Base-by-base conservation (phyloP, 1,140 invertebrate species). In the Nasonia giraulti region DNA sequence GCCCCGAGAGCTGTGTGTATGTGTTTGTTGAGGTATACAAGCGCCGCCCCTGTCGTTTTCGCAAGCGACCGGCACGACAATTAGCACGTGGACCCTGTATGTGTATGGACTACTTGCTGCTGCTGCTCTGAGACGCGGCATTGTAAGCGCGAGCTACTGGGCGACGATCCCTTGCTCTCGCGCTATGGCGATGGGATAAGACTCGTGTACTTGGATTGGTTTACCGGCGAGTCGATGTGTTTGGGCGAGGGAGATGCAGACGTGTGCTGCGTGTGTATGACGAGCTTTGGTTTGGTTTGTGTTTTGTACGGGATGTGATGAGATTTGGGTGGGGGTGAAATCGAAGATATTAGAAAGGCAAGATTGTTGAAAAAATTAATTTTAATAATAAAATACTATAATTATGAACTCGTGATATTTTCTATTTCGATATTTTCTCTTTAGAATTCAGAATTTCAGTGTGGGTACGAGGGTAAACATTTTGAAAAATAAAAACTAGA, bases 41-140 rank as follows among this genome's bases (percentile, higher is more conserved):
- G 55, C 33, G 23, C 55, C 88, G 89, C 89, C 89, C 89, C 87
- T 89, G 88, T 89, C 87, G 83, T 89, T 89, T 88, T 87, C 85
- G 81, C 80, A 73, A 89, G 73, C 80, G 78, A 80, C 68, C 68
- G 23, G 68, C 17, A 17, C 44, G 80, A 37, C 80, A 81, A 81
- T 81, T 81, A 81, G 80, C 68, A 69, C 62, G 12, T 55, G 73
- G 27, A 77, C 37, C 33, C 37, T 37, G 33, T 37, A 27, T 7
- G 37, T 75, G 73, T 75, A 75, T 44, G 37, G 55, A 62, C 55
- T 62, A n/a, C 17, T 62, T 62, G 55, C 55, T 62, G 55, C 55
- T 62, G 55, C 20, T 62, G 55, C 55, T 6, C 17, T n/a, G 55
- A 62, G 55, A 62, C 20, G 55, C 55, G 55, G 6, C 17, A 62